A percentile compares a stretch with the other conserved stretches of the same genome.
phyloP scores from a whole-genome alignment of 1,140 invertebrate species.

The Harlomillsia oculata region DNA sequence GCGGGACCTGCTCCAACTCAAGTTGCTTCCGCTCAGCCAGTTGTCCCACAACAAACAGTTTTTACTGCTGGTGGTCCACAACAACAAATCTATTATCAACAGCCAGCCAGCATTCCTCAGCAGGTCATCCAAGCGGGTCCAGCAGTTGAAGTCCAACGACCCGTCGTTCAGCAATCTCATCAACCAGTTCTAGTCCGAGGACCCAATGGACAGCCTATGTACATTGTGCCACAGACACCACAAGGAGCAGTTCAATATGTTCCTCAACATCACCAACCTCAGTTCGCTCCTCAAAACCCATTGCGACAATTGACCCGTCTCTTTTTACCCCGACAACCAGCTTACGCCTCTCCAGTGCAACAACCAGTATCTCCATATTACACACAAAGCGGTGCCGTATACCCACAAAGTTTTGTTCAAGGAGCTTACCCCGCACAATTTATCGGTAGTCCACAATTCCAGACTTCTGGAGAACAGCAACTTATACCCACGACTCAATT shows the following conservation, averaged over 20 bases:
- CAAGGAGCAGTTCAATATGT: constrained; percentile 5
- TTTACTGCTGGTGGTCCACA: background rate
- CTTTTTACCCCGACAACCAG: too few species aligned
- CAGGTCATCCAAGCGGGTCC: background rate
- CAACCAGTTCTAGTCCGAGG: constrained; percentile 2
- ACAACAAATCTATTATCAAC: background rate
- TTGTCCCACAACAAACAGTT: background rate
- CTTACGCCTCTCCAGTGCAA: too few species aligned
- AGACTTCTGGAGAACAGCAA: constrained; percentile 4
- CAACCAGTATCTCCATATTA: too few species aligned
- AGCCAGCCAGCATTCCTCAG: background rate
- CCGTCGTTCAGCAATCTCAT: background rate
- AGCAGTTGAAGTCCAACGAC: background rate
- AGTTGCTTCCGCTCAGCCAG: background rate
- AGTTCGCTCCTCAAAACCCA: background rate
- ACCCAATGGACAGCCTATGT: constrained; percentile 7
- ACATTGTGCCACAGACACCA: background rate
- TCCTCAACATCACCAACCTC: background rate
- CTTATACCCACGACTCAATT: constrained; percentile 1
- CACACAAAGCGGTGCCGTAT: too few species aligned
- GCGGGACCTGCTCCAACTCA: background rate
- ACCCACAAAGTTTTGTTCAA: too few species aligned
- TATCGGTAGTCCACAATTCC: constrained; percentile 11
- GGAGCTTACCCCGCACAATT: too few species aligned
- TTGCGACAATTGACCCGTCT: too few species aligned